Conservation (phyloP, 1,140 invertebrate species). For the Macrosteles quadrilineatus region DNA sequence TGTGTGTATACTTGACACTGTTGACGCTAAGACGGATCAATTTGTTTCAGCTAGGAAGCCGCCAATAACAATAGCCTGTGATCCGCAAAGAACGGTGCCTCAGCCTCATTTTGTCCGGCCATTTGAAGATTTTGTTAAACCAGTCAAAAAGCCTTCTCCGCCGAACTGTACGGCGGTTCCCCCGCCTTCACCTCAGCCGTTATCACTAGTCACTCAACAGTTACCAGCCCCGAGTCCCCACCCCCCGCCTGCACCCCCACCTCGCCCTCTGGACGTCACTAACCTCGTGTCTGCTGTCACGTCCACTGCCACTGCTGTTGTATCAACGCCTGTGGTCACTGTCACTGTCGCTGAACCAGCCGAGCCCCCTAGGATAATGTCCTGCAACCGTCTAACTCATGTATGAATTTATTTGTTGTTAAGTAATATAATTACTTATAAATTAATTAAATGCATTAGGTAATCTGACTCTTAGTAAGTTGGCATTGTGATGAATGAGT, state of each 20-base stretch:
- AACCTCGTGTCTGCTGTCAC: neutral
- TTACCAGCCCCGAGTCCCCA: neutral
- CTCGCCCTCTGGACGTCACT: neutral
- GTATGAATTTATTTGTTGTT: too few relatives aligned
- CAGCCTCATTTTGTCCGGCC: constrained; percentile 53
- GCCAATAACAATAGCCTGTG: constrained; percentile 8
- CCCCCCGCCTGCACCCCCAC: neutral
- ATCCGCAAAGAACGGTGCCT: constrained; percentile 48
- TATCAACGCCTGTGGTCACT: neutral
- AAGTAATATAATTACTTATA: too few relatives aligned
- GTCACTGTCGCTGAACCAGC: neutral
- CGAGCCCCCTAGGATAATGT: neutral
- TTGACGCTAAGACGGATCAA: constrained; percentile 30
- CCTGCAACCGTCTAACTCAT: neutral
- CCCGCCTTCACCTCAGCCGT: neutral
- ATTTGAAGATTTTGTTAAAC: constrained; percentile 49
- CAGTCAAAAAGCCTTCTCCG: constrained; percentile 15
- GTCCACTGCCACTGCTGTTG: neutral
- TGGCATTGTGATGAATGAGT: too few relatives aligned
- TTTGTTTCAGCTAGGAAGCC: constrained; percentile 58
- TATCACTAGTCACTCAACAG: constrained; percentile 19
- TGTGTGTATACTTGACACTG: too few relatives aligned
- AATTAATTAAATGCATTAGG: too few relatives aligned
- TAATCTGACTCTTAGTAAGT: too few relatives aligned
- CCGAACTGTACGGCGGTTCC: neutral